Evolutionary conservation across 2,113 vertebrate genomes (phyloP).

Genomic region (Megaleporinus macrocephalus): DNA sequence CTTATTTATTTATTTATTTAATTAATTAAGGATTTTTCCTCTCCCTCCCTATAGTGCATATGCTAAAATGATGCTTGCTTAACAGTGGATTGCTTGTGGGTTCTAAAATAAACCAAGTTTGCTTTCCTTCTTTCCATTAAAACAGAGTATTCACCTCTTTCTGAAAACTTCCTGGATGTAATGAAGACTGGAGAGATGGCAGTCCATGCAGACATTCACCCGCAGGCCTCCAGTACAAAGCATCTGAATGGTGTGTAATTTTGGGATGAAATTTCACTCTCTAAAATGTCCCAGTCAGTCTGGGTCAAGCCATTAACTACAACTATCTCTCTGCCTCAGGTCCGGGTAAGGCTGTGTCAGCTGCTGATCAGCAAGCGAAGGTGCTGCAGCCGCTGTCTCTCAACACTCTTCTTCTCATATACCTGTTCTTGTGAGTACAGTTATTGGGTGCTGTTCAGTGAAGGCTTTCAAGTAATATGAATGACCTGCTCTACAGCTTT

Average conservation of each 20-base stretch:
- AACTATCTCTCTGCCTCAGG: background rate
- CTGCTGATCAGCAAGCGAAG: slow-evolving; percentile 59
- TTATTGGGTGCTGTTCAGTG: slow-evolving; percentile 61
- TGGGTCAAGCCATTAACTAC: too few species aligned
- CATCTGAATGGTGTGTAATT: slow-evolving; percentile 51
- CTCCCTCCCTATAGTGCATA: background rate
- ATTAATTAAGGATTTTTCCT: too few species aligned
- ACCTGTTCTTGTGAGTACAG: slow-evolving; percentile 87
- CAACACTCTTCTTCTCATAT: slow-evolving; percentile 85
- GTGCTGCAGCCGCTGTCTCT: slow-evolving; percentile 77
- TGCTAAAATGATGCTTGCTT: too few species aligned
- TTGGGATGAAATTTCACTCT: slow-evolving; percentile 3
- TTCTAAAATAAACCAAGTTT: background rate
- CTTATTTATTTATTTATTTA: too few species aligned
- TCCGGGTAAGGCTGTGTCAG: background rate
- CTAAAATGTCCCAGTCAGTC: background rate
- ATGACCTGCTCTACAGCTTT: background rate
- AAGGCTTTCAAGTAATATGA: background rate
- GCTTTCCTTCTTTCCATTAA: slow-evolving; percentile 21
- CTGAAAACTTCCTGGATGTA: slow-evolving; percentile 80
- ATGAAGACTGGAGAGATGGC: slow-evolving; percentile 81
- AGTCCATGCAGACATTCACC: slow-evolving; percentile 77
- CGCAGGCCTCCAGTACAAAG: slow-evolving; percentile 77
- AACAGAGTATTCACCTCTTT: slow-evolving; percentile 77
- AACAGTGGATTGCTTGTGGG: background rate